Percentiles rank a stretch among this genome's conserved stretches.
Conservation (phyloP, 1,140 invertebrate genomes). For the Glossosoma conforme region DNA sequence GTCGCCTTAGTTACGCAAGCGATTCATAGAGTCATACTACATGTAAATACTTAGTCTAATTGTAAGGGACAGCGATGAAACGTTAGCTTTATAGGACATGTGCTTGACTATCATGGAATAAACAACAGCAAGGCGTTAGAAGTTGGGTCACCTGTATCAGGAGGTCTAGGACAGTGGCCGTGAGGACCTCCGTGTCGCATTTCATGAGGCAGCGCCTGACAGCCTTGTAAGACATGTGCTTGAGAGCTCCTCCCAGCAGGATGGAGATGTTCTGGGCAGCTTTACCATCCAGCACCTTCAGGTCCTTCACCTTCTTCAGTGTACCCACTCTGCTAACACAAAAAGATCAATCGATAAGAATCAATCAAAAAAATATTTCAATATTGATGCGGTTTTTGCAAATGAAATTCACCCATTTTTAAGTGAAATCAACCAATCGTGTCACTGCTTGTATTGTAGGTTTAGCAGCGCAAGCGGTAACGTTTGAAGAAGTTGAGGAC, state of each 20-base stretch:
- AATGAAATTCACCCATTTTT: too few species aligned
- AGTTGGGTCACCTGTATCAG: constrained; percentile 58
- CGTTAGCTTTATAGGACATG: too few species aligned
- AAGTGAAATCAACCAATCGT: too few species aligned
- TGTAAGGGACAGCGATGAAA: too few species aligned
- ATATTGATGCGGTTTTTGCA: not conserved
- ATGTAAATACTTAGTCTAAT: too few species aligned
- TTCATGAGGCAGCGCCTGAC: constrained; percentile 78
- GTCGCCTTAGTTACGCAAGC: too few species aligned
- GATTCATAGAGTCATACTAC: too few species aligned
- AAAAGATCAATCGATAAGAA: not conserved
- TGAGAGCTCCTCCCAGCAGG: constrained; percentile 80
- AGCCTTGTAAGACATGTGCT: constrained; percentile 82
- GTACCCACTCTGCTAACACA: constrained; percentile 52
- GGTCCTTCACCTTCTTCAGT: constrained; percentile 82
- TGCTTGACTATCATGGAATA: too few species aligned
- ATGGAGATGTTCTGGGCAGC: constrained; percentile 94
- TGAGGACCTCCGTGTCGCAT: constrained; percentile 81
- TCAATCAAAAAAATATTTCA: not conserved
- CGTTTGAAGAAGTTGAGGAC: too few species aligned
- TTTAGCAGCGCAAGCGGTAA: too few species aligned
- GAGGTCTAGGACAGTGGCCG: constrained; percentile 75
- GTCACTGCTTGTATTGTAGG: too few species aligned
- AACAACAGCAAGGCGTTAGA: too few species aligned
- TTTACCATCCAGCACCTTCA: constrained; percentile 89